Percentiles rank a stretch among this genome's conserved stretches.
Conservation (phyloP, 2,113 vertebrate species). For the Motacilla tschutschensis region DNA sequence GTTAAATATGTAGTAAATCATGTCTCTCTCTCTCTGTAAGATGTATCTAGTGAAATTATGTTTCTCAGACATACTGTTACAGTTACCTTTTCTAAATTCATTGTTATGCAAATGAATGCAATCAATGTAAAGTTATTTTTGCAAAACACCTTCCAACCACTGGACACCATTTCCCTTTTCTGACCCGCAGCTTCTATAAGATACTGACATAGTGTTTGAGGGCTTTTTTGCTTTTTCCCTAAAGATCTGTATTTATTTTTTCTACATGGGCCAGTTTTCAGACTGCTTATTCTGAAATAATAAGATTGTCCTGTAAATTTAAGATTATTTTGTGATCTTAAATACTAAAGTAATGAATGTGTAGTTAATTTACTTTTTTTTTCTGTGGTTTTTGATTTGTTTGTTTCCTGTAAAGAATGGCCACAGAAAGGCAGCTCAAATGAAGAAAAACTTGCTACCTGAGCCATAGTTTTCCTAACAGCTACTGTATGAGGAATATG, state of each 20-base stretch:
- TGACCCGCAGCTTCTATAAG: neutral
- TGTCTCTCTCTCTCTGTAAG: conserved; percentile 13
- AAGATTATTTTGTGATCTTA: conserved; percentile 9
- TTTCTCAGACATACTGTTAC: conserved; percentile 53
- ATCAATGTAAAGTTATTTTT: neutral
- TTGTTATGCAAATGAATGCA: neutral
- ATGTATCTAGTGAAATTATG: conserved; percentile 41
- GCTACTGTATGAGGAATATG: conserved; percentile 9
- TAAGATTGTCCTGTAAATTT: neutral
- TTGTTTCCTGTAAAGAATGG: neutral
- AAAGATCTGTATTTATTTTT: conserved; percentile 53
- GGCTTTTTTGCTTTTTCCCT: conserved; percentile 26
- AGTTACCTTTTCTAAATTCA: neutral
- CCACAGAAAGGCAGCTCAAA: conserved; percentile 41
- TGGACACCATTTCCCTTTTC: neutral
- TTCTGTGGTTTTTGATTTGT: neutral
- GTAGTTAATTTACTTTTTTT: neutral
- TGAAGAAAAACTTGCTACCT: conserved; percentile 41
- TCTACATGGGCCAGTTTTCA: conserved; percentile 57
- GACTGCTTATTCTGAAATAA: neutral
- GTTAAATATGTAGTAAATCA: conserved; percentile 56
- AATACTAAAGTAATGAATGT: neutral
- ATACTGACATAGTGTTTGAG: neutral
- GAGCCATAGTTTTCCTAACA: conserved; percentile 49
- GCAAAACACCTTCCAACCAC: conserved; percentile 26